Evolutionary conservation across 1,140 invertebrate genomes (phyloP).

Genomic region (Drosophila insularis): DNA sequence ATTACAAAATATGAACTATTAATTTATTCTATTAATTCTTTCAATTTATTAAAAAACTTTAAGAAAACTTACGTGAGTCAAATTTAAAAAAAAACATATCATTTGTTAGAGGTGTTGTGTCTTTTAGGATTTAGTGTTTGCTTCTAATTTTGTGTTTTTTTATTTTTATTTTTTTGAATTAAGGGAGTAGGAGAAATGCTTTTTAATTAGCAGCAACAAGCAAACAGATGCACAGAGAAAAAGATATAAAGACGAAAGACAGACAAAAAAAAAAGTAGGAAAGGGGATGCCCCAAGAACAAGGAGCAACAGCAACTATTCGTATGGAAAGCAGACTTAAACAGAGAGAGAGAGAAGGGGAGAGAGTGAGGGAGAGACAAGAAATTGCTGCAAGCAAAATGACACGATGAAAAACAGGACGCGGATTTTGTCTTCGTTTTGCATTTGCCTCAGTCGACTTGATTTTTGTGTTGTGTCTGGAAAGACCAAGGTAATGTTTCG

Average conservation of each 20-base stretch:
- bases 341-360: neutral
- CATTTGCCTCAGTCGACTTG: conserved; percentile 17
- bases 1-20: too few relatives aligned
- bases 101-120: neutral
- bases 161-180: neutral
- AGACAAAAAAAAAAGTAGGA: neutral
- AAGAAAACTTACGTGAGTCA: too few relatives aligned
- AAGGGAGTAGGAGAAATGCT: conserved; percentile 12
- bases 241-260: neutral
- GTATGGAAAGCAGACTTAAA: neutral
- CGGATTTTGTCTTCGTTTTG: conserved; percentile 16
- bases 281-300: conserved; percentile 3
- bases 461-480: conserved; percentile 10
- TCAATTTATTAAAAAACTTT: too few relatives aligned
- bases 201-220: conserved; percentile 30
- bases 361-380: neutral
- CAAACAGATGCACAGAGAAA: conserved; percentile 17
- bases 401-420: conserved; percentile 14
- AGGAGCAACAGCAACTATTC: conserved; percentile 1
- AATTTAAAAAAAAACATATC: too few relatives aligned
- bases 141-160: too few relatives aligned
- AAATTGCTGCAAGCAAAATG: conserved; percentile 23
- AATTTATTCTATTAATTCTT: too few relatives aligned
- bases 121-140: neutral
- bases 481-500: neutral